Percentiles rank a stretch among this genome's conserved stretches.
phyloP scores from a whole-genome alignment of 2,888 invertebrate genomes.

The Prionchulus punctatus region DNA sequence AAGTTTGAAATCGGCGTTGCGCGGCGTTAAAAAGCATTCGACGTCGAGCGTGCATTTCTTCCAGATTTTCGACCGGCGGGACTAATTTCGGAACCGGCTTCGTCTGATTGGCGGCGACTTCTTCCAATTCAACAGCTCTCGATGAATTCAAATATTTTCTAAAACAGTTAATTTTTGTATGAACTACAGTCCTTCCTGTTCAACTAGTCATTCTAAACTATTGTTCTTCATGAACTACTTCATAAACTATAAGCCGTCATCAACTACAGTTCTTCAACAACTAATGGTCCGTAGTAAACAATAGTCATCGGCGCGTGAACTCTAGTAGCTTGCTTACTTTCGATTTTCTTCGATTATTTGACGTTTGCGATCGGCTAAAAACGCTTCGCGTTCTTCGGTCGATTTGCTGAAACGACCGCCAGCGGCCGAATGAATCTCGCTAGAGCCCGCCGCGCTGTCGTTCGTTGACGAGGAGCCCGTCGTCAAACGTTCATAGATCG shows the following conservation, averaged over 20 bases:
- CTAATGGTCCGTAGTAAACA: no score
- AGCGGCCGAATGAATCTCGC: no score
- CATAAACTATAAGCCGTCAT: no score
- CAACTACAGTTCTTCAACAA: no score
- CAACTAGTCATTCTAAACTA: no score
- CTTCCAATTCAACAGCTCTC: background rate
- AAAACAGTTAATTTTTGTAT: background rate
- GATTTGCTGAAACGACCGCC: constrained; percentile 9
- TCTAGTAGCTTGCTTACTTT: background rate
- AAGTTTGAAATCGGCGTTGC: no score
- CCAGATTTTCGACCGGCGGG: no score
- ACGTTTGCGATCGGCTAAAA: constrained; percentile 6
- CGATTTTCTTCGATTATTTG: constrained; percentile 6
- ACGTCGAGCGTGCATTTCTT: background rate
- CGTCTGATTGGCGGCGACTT: background rate
- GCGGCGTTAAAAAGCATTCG: background rate
- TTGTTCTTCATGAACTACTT: no score
- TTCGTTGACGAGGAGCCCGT: no score
- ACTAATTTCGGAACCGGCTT: background rate
- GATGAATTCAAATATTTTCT: background rate
- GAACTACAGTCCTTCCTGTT: no score
- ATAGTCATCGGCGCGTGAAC: background rate
- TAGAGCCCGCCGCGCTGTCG: no score
- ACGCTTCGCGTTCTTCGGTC: constrained; percentile 6
- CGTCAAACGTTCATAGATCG: no score